A percentile compares a stretch with the other conserved stretches of the same genome.
Evolutionary conservation across 2,113 vertebrate genomes (phyloP).

Genomic region (Noctilio leporinus): DNA sequence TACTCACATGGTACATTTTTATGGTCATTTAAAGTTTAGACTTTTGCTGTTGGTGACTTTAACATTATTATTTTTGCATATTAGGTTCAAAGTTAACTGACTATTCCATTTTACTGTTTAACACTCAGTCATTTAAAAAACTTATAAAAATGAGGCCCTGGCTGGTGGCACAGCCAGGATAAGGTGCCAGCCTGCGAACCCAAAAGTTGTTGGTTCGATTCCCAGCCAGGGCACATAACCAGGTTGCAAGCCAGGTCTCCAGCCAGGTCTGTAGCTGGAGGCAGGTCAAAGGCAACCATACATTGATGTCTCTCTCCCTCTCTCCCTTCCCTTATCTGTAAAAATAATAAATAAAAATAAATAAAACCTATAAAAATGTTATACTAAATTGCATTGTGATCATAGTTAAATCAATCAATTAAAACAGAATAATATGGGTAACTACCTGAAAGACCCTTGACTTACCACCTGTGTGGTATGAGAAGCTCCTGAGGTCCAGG

Average conservation of each 20-base stretch:
- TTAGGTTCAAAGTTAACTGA: background rate
- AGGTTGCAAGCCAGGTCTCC: no score
- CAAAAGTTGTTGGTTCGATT: no score
- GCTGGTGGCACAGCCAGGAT: no score
- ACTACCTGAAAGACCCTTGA: background rate
- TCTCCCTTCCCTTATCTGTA: no score
- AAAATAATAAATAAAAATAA: no score
- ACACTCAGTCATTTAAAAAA: background rate
- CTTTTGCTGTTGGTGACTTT: slow-evolving; percentile 8
- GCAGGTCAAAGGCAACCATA: no score
- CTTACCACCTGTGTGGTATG: background rate
- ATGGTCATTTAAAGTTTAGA: slow-evolving; percentile 19
- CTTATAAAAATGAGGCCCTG: no score
- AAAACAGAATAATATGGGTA: slow-evolving; percentile 12
- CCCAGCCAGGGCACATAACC: no score
- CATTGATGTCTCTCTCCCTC: no score
- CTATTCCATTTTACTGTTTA: slow-evolving; percentile 11
- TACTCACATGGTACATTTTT: slow-evolving; percentile 8
- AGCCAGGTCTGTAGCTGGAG: no score
- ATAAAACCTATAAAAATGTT: background rate
- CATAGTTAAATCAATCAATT: slow-evolving; percentile 9
- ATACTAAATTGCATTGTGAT: background rate
- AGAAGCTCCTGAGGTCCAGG: background rate
- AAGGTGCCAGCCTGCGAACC: no score
- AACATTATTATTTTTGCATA: slow-evolving; percentile 10